A percentile compares a stretch with the other conserved stretches of the same genome.
phyloP scores from a whole-genome alignment of 2,888 invertebrate genomes.

The Ichneumon xanthorius region DNA sequence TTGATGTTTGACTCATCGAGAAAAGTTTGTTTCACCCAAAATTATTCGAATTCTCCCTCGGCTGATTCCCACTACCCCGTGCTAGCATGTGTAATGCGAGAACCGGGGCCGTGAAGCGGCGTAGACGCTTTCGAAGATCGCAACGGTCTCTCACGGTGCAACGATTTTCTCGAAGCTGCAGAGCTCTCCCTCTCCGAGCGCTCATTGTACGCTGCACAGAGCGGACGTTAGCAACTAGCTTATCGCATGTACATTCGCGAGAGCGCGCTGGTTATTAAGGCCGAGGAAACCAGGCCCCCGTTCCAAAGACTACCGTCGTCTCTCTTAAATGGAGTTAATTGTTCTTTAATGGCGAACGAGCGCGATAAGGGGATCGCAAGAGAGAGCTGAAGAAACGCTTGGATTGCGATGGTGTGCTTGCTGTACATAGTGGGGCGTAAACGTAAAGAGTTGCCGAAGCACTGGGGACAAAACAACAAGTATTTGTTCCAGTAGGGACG shows the following conservation, averaged over 20 bases:
- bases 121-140: constrained; percentile 4
- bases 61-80: too few species aligned
- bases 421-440: neutral
- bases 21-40: too few species aligned
- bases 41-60: too few species aligned
- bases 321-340: constrained; percentile 54
- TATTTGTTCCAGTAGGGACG: neutral
- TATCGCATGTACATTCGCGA: constrained; percentile 43
- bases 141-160: constrained; percentile 4
- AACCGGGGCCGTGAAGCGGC: neutral
- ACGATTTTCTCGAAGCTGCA: constrained; percentile 42
- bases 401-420: neutral
- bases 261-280: constrained; percentile 39
- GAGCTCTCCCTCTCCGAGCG: constrained; percentile 21
- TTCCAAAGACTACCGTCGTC: constrained; percentile 5
- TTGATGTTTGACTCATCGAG: too few species aligned
- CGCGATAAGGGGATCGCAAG: constrained; percentile 37
- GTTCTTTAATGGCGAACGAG: constrained; percentile 58
- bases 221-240: constrained; percentile 53
- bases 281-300: constrained; percentile 25
- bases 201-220: constrained; percentile 20
- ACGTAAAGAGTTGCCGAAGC: constrained; percentile 8
- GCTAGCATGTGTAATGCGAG: neutral
- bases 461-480: neutral
- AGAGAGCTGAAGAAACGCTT: constrained; percentile 46